Percentiles rank a stretch among this genome's conserved stretches.
phyloP scores from a whole-genome alignment of 1,140 invertebrate species.

The Microplitis demolitor region DNA sequence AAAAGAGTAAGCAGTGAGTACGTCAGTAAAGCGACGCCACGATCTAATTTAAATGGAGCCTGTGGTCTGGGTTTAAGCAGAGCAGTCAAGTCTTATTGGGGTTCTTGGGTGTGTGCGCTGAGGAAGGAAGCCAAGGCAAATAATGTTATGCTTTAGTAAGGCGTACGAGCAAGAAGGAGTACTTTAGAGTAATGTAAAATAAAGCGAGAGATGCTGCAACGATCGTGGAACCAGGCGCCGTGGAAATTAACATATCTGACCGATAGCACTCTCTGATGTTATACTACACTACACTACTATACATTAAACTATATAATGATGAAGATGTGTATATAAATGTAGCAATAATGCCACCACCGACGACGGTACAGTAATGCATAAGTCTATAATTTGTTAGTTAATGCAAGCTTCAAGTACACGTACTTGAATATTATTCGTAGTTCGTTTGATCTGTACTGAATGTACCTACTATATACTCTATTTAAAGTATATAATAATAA shows the following conservation, averaged over 20 bases:
- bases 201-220: conserved; percentile 20
- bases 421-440: conserved; percentile 6
- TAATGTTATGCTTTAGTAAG: not conserved
- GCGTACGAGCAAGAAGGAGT: not conserved
- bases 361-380: not conserved
- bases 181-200: not conserved
- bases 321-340: not conserved
- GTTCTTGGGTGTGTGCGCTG: not conserved
- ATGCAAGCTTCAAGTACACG: conserved; percentile 13
- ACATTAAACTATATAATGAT: too few relatives aligned
- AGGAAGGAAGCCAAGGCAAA: conserved; percentile 3
- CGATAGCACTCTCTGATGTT: conserved; percentile 39
- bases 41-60: conserved; percentile 55
- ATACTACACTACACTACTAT: not conserved
- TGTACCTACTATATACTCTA: not conserved
- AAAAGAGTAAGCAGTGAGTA: not conserved
- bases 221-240: conserved; percentile 37
- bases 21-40: conserved; percentile 23
- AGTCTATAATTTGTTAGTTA: not conserved
- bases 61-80: conserved; percentile 15
- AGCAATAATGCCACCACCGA: too few relatives aligned
- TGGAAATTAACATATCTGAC: conserved; percentile 56
- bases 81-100: not conserved
- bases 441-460: not conserved
- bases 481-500: not conserved